phyloP scores from a whole-genome alignment of 2,113 vertebrate genomes.

The Laticauda colubrina region DNA sequence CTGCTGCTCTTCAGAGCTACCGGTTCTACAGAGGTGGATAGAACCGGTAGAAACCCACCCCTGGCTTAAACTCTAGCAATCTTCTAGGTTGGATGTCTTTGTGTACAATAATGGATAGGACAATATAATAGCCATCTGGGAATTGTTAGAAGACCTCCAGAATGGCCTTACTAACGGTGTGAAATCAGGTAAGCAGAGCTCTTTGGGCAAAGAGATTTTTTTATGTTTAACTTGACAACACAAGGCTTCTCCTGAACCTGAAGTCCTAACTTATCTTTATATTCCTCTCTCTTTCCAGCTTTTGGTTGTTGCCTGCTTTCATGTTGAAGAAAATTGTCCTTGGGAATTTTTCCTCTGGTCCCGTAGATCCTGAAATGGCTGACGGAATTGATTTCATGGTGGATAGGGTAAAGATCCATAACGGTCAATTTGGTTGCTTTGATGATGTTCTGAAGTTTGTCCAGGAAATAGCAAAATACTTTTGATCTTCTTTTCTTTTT shows the following conservation, averaged over 20 bases:
- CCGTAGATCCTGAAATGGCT: slow-evolving; percentile 92
- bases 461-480: not conserved
- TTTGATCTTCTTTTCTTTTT: not conserved
- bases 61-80: not conserved
- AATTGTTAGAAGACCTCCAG: not conserved
- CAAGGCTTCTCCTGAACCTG: not conserved
- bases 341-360: slow-evolving; percentile 95
- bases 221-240: not conserved
- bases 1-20: too few species aligned
- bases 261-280: not conserved
- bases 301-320: slow-evolving; percentile 98
- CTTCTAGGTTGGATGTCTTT: not conserved
- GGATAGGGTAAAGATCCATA: slow-evolving; percentile 82
- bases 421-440: not conserved
- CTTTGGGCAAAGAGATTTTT: not conserved
- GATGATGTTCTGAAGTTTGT: not conserved
- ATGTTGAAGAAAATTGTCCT: slow-evolving; percentile 98
- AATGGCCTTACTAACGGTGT: not conserved
- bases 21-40: too few species aligned
- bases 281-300: slow-evolving; percentile 73
- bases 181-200: not conserved
- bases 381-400: slow-evolving; percentile 99
- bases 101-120: not conserved
- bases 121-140: not conserved
- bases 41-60: too few species aligned